Conservation (phyloP, 2,888 invertebrate genomes). For the Dasypogon diadema region DNA sequence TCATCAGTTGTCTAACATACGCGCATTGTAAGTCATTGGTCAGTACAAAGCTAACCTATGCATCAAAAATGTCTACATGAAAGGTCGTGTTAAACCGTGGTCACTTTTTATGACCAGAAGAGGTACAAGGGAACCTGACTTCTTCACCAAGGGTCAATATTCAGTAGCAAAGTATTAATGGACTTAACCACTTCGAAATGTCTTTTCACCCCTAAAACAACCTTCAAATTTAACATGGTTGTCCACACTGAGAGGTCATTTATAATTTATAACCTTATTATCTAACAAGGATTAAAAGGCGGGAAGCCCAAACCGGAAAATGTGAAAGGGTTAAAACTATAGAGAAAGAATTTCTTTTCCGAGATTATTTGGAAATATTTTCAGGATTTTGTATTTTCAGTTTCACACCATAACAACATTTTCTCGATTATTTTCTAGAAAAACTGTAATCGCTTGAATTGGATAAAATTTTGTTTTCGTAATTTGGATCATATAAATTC, state of each 20-base stretch:
- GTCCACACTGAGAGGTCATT: neutral
- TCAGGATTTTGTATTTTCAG: slow-evolving; percentile 26
- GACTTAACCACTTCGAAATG: slow-evolving; percentile 48
- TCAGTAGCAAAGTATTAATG: slow-evolving; percentile 50
- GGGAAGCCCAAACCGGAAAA: slow-evolving; percentile 42
- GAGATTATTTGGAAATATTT: slow-evolving; percentile 35
- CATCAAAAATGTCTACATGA: slow-evolving; percentile 25
- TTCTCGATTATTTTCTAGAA: neutral
- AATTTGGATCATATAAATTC: slow-evolving; percentile 39
- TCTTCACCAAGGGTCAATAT: slow-evolving; percentile 34
- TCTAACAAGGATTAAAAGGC: slow-evolving; percentile 26
- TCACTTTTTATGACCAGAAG: slow-evolving; percentile 2
- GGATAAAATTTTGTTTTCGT: slow-evolving; percentile 16
- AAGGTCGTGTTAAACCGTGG: slow-evolving; percentile 42
- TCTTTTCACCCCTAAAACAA: neutral
- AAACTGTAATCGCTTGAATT: too few species aligned
- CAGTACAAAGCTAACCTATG: neutral
- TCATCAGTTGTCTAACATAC: slow-evolving; percentile 28
- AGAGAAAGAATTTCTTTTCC: neutral
- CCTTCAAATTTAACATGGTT: slow-evolving; percentile 21
- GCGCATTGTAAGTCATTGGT: slow-evolving; percentile 18
- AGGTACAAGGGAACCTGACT: slow-evolving; percentile 42
- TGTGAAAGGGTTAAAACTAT: slow-evolving; percentile 29
- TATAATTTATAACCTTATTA: slow-evolving; percentile 51
- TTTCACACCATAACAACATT: neutral